These are phyloP conservation scores for Coelopa pilipes DNA, from an alignment of 2,888 invertebrate species.

Conservation along the genomic window DNA sequence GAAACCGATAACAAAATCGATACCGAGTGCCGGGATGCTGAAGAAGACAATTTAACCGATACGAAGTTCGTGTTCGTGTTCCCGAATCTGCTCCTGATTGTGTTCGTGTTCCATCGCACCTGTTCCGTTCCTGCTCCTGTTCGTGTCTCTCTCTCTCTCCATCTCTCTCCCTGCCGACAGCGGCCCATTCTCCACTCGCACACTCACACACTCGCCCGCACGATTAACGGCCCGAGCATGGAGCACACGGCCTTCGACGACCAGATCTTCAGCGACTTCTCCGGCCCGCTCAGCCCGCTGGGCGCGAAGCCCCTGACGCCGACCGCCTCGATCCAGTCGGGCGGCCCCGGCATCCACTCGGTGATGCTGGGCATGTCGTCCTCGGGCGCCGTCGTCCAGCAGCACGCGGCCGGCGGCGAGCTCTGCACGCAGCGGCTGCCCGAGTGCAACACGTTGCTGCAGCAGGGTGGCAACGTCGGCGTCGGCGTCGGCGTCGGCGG, in stretches of 20 bases:
- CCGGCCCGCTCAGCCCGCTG: conserved; percentile 70
- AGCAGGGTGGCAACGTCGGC: conserved; percentile 36
- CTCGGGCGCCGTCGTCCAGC: conserved; percentile 50
- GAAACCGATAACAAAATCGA: too few relatives aligned
- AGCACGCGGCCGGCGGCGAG: conserved; percentile 49
- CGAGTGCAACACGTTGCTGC: conserved; percentile 65
- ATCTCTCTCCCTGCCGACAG: too few relatives aligned
- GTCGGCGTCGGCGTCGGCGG: conserved; percentile 39
- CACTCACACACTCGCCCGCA: too few relatives aligned
- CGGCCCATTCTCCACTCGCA: too few relatives aligned
- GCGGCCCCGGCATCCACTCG: conserved; percentile 71
- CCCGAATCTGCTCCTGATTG: too few relatives aligned
- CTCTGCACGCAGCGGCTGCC: conserved; percentile 64
- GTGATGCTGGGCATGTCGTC: conserved; percentile 74
- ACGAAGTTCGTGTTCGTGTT: too few relatives aligned
- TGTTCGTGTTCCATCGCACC: too few relatives aligned
- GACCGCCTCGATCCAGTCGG: conserved; percentile 61
- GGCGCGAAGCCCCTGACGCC: conserved; percentile 64
- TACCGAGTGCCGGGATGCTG: too few relatives aligned
- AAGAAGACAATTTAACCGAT: too few relatives aligned
- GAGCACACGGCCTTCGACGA: conserved; percentile 81
- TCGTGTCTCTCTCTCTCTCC: too few relatives aligned
- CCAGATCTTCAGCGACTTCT: conserved; percentile 81
- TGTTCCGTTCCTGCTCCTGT: too few relatives aligned
- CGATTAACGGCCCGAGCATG: conserved; percentile 67